phyloP scores from a whole-genome alignment of 2,797 vertebrate species.

The Sebastes oblongus region DNA sequence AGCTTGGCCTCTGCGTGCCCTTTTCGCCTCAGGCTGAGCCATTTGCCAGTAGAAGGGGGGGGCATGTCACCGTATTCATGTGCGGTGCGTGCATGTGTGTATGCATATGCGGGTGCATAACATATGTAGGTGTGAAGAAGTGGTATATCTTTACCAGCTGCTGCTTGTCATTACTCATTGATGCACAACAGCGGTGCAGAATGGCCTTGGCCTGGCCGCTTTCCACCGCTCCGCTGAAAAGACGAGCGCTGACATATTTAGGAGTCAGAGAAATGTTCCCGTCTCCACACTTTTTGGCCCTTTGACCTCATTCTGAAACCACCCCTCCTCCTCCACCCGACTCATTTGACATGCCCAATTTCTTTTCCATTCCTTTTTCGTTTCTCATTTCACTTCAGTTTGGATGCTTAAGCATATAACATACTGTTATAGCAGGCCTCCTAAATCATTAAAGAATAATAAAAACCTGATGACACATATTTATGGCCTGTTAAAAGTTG shows the following conservation, averaged over 20 bases:
- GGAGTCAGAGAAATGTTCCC: conserved; percentile 54
- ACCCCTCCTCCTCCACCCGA: not conserved
- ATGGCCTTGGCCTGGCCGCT: conserved; percentile 43
- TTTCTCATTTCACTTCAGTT: not conserved
- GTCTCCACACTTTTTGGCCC: conserved; percentile 42
- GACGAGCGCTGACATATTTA: conserved; percentile 59
- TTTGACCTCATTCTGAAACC: conserved; percentile 24
- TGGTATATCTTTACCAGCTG: conserved; percentile 73
- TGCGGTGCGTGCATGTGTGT: conserved; percentile 24
- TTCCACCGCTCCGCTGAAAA: conserved; percentile 24
- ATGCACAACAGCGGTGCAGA: conserved; percentile 53
- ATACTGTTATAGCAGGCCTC: not conserved
- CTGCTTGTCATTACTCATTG: conserved; percentile 75
- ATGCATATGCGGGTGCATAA: conserved; percentile 44
- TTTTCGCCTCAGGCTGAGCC: conserved; percentile 73
- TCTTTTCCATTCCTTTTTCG: conserved; percentile 2
- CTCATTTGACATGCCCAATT: conserved; percentile 36
- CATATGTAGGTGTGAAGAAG: conserved; percentile 77
- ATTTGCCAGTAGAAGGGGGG: conserved; percentile 63
- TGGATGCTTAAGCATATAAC: not conserved
- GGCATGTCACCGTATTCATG: conserved; percentile 32
- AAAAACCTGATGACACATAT: not conserved
- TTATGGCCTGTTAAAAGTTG: not conserved
- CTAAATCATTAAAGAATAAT: conserved; percentile 17
- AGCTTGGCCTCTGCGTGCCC: conserved; percentile 75